Percentiles rank a stretch among this genome's conserved stretches.
Conservation (phyloP, 2,113 vertebrate genomes). For the Lophochroa leadbeateri region DNA sequence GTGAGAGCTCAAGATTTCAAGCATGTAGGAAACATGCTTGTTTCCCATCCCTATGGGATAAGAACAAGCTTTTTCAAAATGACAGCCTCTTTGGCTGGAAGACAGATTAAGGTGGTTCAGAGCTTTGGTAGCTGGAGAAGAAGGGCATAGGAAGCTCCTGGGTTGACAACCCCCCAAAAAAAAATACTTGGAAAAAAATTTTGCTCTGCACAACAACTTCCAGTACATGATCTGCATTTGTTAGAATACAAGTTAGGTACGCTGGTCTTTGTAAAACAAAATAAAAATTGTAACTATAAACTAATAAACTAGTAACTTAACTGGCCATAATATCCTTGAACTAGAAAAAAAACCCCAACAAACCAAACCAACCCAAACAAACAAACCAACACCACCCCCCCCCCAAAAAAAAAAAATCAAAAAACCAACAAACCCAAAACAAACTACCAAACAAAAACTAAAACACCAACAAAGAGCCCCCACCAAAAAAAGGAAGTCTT, state of each 20-base stretch:
- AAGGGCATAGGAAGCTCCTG: neutral
- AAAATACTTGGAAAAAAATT: neutral
- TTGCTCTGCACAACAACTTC: neutral
- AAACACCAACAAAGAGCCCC: rapidly evolving
- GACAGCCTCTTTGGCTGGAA: neutral
- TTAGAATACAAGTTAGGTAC: neutral
- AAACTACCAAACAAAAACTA: neutral
- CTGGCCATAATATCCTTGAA: neutral
- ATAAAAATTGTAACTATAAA: rapidly evolving
- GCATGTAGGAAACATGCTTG: too few species aligned
- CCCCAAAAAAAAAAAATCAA: neutral
- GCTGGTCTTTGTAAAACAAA: neutral
- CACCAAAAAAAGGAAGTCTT: neutral
- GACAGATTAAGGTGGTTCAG: neutral
- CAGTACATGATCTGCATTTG: neutral
- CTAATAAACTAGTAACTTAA: neutral
- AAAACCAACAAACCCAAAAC: neutral
- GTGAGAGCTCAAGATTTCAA: neutral
- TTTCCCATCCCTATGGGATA: too few species aligned
- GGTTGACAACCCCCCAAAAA: rapidly evolving
- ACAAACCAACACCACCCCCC: rapidly evolving
- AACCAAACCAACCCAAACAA: neutral
- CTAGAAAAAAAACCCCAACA: neutral
- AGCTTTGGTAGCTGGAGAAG: neutral
- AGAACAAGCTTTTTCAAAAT: neutral